Conservation (phyloP, 2,113 vertebrate genomes). For the Sterrhoptilus dennistouni region DNA sequence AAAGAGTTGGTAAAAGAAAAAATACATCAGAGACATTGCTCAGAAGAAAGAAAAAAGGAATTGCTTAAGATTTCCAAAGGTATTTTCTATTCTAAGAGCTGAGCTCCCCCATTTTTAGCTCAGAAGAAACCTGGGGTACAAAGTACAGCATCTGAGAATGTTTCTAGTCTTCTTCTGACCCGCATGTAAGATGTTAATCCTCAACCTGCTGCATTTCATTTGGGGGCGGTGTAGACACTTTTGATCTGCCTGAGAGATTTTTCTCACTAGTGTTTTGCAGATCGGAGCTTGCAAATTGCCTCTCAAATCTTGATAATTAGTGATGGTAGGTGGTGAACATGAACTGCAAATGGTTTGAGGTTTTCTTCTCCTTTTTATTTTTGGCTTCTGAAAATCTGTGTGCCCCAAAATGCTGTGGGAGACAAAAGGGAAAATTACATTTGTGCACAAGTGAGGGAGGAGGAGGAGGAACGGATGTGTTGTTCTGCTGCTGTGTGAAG, state of each 20-base stretch:
- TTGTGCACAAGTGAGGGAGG: not conserved
- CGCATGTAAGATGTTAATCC: not conserved
- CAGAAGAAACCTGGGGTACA: not conserved
- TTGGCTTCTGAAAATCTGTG: not conserved
- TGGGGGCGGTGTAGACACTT: not conserved
- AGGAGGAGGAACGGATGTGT: not conserved
- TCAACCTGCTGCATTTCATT: not conserved
- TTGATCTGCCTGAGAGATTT: constrained; percentile 50
- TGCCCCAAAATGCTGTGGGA: not conserved
- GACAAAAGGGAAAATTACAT: constrained; percentile 31
- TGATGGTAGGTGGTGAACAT: constrained; percentile 45
- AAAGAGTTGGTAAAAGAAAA: not conserved
- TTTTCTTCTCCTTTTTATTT: constrained; percentile 37
- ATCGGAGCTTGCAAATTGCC: constrained; percentile 52
- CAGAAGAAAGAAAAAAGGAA: not conserved
- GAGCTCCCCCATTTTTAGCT: not conserved
- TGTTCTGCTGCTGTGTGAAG: not conserved
- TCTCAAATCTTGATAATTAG: constrained; percentile 61
- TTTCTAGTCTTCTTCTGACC: not conserved
- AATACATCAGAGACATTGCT: not conserved
- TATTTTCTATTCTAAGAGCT: not conserved
- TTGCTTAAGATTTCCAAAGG: not conserved
- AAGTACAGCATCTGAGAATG: not conserved
- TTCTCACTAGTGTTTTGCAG: constrained; percentile 13
- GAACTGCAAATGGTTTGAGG: constrained; percentile 38